phyloP scores from a whole-genome alignment of 1,140 invertebrate genomes.

The Megathymus violae region DNA sequence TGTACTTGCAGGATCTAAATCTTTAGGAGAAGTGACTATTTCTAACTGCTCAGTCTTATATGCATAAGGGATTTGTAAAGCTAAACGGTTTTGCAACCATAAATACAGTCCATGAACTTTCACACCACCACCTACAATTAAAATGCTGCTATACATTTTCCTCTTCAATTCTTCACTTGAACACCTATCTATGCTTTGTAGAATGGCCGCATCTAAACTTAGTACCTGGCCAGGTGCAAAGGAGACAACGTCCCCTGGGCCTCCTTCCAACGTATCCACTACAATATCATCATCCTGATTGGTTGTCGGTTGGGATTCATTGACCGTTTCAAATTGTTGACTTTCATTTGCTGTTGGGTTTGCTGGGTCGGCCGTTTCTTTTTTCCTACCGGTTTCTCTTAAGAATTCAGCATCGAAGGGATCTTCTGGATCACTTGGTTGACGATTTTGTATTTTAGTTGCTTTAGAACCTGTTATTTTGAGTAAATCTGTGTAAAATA shows the following conservation, averaged over 20 bases:
- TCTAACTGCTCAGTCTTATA: conserved; percentile 92
- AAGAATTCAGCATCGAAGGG: conserved; percentile 97
- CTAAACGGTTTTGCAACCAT: conserved; percentile 95
- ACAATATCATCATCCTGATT: conserved; percentile 91
- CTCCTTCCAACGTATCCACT: conserved; percentile 89
- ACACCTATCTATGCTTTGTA: conserved; percentile 96
- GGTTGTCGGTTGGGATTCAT: conserved; percentile 65
- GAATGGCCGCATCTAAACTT: conserved; percentile 94
- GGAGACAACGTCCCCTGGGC: conserved; percentile 85
- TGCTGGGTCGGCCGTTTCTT: conserved; percentile 73
- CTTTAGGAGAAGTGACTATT: conserved; percentile 93
- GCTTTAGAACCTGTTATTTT: conserved; percentile 91
- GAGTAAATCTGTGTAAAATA: conserved; percentile 95
- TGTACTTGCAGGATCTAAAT: conserved; percentile 94
- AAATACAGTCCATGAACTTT: conserved; percentile 93
- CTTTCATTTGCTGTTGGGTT: conserved; percentile 83
- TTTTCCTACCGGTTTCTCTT: conserved; percentile 91
- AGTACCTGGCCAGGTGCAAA: conserved; percentile 91
- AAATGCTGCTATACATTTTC: conserved; percentile 97
- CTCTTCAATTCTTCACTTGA: conserved; percentile 94
- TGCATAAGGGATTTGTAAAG: conserved; percentile 91
- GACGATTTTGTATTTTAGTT: conserved; percentile 89
- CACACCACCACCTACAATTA: conserved; percentile 95
- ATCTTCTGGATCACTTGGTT: conserved; percentile 94
- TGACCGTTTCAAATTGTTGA: conserved; percentile 86